Conservation (phyloP, 2,797 vertebrate species). For the Psittacula derbiana region DNA sequence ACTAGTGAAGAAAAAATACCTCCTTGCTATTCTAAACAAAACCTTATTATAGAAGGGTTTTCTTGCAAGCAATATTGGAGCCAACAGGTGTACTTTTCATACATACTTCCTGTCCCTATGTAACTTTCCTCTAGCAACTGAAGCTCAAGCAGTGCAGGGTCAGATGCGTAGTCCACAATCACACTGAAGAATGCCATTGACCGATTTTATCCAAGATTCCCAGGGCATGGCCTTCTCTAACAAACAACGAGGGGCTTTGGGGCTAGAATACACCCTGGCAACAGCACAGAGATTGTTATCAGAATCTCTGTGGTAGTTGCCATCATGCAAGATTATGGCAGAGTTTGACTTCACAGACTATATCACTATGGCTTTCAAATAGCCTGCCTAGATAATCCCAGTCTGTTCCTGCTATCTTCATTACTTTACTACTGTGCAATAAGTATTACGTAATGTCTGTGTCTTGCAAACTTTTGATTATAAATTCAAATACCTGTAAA, state of each 20-base stretch:
- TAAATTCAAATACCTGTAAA: slow-evolving; percentile 47
- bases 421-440: neutral
- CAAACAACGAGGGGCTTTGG: neutral
- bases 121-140: neutral
- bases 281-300: neutral
- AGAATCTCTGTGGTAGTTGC: neutral
- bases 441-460: neutral
- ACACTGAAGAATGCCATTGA: neutral
- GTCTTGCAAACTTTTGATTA: slow-evolving; percentile 43
- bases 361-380: neutral
- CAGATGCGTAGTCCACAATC: neutral
- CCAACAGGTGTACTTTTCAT: neutral
- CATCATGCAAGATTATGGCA: neutral
- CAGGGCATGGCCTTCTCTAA: neutral
- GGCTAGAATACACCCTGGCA: neutral
- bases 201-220: neutral
- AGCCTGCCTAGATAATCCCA: neutral
- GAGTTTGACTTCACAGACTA: neutral
- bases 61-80: neutral
- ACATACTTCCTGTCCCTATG: neutral
- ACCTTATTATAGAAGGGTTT: neutral
- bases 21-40: neutral
- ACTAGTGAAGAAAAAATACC: neutral
- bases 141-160: neutral
- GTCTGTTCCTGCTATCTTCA: neutral